Evolutionary conservation across 1,140 invertebrate genomes (phyloP), one percentile per base, ranked within the genome.

Genomic region (Phortica variegata): DNA sequence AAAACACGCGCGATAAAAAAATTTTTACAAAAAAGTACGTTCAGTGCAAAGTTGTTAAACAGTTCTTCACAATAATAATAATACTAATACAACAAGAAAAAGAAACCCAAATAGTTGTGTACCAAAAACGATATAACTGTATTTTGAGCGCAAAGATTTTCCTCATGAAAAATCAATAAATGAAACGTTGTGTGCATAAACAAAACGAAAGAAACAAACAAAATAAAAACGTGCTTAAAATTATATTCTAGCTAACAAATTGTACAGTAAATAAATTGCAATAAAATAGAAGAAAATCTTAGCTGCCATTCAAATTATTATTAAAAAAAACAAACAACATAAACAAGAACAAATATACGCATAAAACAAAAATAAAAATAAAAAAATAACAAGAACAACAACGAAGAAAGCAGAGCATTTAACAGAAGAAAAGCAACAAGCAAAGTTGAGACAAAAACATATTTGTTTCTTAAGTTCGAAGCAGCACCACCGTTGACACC

Each of bases 131-230:
- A n/a, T n/a, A n/a, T n/a, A n/a, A n/a, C n/a, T n/a, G n/a, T n/a
- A n/a, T n/a, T n/a, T n/a, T n/a, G n/a, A 15, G 16, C 34, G 13
- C 12, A 37, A 37, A 37, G 13, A n/a, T 37, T 37, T 31, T 31
- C n/a, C 16, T 8, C 16, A 54, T 36, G 58, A 37, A 68, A 68
- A 68, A 68, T 68, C 63, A 69, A 68, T 68, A 68, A 49, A 45
- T 36, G 31, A 40, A 37, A 39, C 32, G 43, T 45, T 50, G 51
- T 50, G 41, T 55, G 54, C 33, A 40, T 21, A 32, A 26, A 40
- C 10, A 40, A 48, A 48, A 54, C 31, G 4, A 41, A 45, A 38
- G 34, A 46, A 39, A 3, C 12, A 39, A 19, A 12, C 16, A 23
- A 37, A 17, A 40, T 49, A 58, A 51, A 53, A 57, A 57, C 48